Evolutionary conservation across 2,113 vertebrate species (phyloP).

Genomic region (Psettodes erumei): DNA sequence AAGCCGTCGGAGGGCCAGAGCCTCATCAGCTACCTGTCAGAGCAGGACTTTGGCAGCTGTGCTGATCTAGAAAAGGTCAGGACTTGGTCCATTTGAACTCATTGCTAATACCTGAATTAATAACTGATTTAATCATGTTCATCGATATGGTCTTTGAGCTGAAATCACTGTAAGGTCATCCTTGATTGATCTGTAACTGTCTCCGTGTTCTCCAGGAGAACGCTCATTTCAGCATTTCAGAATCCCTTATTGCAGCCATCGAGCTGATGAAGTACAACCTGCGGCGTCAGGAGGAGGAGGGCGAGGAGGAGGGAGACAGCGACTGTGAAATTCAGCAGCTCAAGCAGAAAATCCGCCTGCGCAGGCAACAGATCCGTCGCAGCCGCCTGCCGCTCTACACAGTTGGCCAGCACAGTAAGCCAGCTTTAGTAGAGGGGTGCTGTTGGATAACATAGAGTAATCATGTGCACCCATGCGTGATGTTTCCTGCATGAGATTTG

Average conservation of each 20-base stretch:
- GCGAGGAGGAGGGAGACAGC: constrained; percentile 90
- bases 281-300: constrained; percentile 83
- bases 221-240: constrained; percentile 98
- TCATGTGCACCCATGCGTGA: not conserved
- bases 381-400: constrained; percentile 78
- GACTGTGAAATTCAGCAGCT: constrained; percentile 97
- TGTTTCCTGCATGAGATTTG: not conserved
- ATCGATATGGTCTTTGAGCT: too few species aligned
- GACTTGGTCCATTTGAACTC: not conserved
- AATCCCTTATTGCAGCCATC: constrained; percentile 97
- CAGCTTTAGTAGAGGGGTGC: not conserved
- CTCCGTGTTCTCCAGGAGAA: constrained; percentile 87
- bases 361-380: constrained; percentile 92
- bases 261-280: constrained; percentile 99
- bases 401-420: constrained; percentile 71
- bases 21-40: constrained; percentile 98
- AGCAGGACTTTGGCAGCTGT: constrained; percentile 99
- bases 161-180: not conserved
- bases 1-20: constrained; percentile 96
- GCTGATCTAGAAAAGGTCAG: constrained; percentile 97
- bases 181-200: not conserved
- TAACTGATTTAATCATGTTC: too few species aligned
- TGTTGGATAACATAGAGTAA: not conserved
- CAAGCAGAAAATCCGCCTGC: constrained; percentile 95
- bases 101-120: too few species aligned